Base-by-base conservation (phyloP, 2,113 vertebrate genomes). In the Centropus unirufus region DNA sequence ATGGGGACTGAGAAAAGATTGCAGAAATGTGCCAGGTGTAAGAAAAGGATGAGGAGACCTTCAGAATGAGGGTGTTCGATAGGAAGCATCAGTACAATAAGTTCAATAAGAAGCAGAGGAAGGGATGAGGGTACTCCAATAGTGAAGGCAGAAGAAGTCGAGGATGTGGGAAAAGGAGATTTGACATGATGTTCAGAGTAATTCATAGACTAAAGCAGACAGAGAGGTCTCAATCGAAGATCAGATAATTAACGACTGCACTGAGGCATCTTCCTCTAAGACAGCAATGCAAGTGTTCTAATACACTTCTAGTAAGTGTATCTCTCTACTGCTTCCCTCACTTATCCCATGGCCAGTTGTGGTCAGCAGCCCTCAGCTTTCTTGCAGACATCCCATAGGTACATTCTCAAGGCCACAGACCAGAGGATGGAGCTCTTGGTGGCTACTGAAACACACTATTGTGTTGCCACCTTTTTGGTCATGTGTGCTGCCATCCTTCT, bases 201-300 rank as follows among this genome's bases (percentile, higher is more conserved):
- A 84, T 90, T 94, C 61, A 68, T 76, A 82, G 90, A 89, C 55
- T 93, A 86, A 96, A 96, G 94, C 66, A 88, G 95, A 86, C 75
- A 89, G 77, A 59, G 88, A 92, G 57, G 75, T 83, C 88, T 96
- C 69, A 51, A 76, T 55, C 59, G 54, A 58, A 97, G 75, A 91
- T 97, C 87, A 94, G 90, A 84, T 97, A 97, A 97, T 92, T 95
- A 90, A 89, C 3, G 23, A 54, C 90, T 64, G 13, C 39, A 74
- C 82, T 57, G 62, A 89, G 91, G 58, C 39, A 61, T 57, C 39
- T 94, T 84, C 22, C 36, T 85, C 46, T 92, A 34, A 87, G 82
- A 17, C 49, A 80, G 73, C 54, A 59, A 44, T 74, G 82, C 1
- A 2, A 36, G 36, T 36, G 36, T 36, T 36, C 36, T 8, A 36